Evolutionary conservation across 2,113 vertebrate species (phyloP).

Genomic region (Peromyscus leucopus): DNA sequence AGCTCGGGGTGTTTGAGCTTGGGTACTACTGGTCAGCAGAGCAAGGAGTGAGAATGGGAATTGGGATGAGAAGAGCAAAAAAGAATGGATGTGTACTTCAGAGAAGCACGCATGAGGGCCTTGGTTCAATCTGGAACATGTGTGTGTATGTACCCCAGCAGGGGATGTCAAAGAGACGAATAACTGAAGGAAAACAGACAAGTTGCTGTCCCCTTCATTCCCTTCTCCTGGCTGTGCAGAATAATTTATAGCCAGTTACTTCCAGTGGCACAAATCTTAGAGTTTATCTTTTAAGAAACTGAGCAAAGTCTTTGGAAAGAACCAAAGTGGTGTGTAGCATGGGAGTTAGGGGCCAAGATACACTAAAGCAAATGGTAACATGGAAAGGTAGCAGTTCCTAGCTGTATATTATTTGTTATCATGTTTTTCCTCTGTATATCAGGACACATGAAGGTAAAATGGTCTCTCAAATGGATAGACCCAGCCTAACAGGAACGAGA

Average conservation of each 20-base stretch:
- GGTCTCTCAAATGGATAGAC: not conserved
- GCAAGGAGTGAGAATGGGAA: not conserved
- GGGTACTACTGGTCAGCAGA: not conserved
- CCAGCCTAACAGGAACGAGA: not conserved
- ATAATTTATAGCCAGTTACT: slow-evolving; percentile 10
- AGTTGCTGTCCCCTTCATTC: not conserved
- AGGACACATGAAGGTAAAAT: not conserved
- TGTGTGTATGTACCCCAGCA: not conserved
- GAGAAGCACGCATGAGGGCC: not conserved
- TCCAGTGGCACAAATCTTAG: not conserved
- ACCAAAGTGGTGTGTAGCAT: too few relatives aligned
- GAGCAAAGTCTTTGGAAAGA: slow-evolving; percentile 25
- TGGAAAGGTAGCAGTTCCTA: not conserved
- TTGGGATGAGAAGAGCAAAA: not conserved
- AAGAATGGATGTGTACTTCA: not conserved
- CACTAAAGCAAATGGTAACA: not conserved
- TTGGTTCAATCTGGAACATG: not conserved
- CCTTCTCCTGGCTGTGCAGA: not conserved
- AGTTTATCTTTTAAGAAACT: not conserved
- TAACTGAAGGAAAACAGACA: not conserved
- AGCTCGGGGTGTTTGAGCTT: not conserved
- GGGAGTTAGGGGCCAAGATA: not conserved
- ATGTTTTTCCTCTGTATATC: not conserved
- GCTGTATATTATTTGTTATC: not conserved
- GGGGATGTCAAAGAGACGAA: rapidly evolving